Evolutionary conservation across 2,888 invertebrate species (phyloP).

Genomic region (Aplocera efformata): DNA sequence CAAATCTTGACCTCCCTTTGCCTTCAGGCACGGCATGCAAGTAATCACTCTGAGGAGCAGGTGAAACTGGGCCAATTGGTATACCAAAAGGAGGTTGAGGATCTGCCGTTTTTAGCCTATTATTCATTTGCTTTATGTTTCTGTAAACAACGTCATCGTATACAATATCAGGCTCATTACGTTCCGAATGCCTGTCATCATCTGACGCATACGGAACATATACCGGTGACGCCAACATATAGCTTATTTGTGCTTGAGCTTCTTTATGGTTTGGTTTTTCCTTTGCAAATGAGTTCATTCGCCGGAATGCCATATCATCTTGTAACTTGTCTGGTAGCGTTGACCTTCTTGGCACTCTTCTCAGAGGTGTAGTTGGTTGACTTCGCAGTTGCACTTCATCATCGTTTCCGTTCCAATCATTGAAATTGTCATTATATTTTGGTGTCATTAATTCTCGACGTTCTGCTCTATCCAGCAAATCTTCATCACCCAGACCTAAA

Average conservation of each 20-base stretch:
- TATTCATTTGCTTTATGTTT: conserved; percentile 88
- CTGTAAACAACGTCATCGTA: conserved; percentile 92
- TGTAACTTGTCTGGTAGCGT: conserved; percentile 83
- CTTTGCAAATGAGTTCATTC: conserved; percentile 82
- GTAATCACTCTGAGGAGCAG: conserved; percentile 91
- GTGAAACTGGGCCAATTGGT: conserved; percentile 90
- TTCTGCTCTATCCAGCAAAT: conserved; percentile 89
- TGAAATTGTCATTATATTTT: conserved; percentile 68
- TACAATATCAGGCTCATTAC: conserved; percentile 90
- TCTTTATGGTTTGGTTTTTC: conserved; percentile 67
- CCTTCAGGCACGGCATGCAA: conserved; percentile 87
- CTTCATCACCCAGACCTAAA: conserved; percentile 90
- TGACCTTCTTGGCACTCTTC: conserved; percentile 62
- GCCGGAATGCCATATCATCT: conserved; percentile 91
- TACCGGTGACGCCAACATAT: conserved; percentile 85
- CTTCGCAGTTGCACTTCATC: conserved; percentile 68
- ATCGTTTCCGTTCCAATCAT: conserved; percentile 77
- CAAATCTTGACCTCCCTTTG: conserved; percentile 81
- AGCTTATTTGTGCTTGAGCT: conserved; percentile 80
- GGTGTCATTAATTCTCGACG: conserved; percentile 84
- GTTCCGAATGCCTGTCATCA: conserved; percentile 76
- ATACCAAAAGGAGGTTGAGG: conserved; percentile 96
- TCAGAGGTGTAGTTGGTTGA: conserved; percentile 69
- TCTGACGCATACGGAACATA: conserved; percentile 76
- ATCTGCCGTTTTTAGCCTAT: conserved; percentile 84